A percentile compares a stretch with the other conserved stretches of the same genome.
These are phyloP conservation scores for Synergus japonicus DNA, from an alignment of 2,888 invertebrate genomes.

Conservation along the genomic window DNA sequence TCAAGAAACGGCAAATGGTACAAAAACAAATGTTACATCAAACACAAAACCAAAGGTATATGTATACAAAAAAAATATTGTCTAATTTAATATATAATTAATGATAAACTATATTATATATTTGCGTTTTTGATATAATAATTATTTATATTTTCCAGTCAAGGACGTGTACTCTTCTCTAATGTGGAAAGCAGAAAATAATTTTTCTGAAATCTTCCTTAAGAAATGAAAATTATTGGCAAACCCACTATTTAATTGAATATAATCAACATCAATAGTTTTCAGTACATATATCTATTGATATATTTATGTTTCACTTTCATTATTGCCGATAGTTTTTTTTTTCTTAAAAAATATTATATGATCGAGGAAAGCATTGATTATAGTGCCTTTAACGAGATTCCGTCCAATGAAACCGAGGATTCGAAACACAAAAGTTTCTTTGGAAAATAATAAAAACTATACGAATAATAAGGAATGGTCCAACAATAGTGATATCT, in stretches of 20 bases:
- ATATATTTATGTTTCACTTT: background rate
- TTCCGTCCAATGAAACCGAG: background rate
- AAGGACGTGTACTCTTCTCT: slow-evolving; percentile 67
- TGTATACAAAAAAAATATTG: background rate
- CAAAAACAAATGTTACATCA: slow-evolving; percentile 54
- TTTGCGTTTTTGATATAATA: background rate
- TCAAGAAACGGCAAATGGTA: slow-evolving; percentile 64
- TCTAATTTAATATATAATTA: no score
- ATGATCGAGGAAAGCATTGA: background rate
- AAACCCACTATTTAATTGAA: background rate
- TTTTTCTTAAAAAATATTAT: background rate
- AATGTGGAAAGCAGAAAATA: slow-evolving; percentile 50
- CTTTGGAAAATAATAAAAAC: slow-evolving; percentile 3
- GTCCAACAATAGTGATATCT: slow-evolving; percentile 39
- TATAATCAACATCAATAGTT: background rate
- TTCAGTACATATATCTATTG: background rate
- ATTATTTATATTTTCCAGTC: slow-evolving; percentile 58
- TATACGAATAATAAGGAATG: slow-evolving; percentile 4
- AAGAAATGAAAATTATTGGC: background rate
- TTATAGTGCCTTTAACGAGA: slow-evolving; percentile 16
- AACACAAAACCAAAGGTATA: slow-evolving; percentile 66
- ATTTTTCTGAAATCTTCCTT: background rate
- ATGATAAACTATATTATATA: background rate
- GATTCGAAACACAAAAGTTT: slow-evolving; percentile 6
- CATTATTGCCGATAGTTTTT: background rate